phyloP scores from a whole-genome alignment of 2,888 invertebrate species.

The Aricia artaxerxes region DNA sequence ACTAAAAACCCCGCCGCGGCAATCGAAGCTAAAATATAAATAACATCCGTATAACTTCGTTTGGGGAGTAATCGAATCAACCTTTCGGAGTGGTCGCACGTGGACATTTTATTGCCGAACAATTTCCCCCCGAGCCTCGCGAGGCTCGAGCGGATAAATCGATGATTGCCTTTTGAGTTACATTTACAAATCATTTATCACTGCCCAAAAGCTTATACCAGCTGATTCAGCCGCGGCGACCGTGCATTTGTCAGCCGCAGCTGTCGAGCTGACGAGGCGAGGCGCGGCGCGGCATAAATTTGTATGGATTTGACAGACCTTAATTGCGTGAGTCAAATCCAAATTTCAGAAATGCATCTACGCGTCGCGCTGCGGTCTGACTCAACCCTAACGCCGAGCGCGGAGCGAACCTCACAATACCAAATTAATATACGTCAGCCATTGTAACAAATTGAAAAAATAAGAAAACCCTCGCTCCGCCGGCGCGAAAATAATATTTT shows the following conservation, averaged over 20 bases:
- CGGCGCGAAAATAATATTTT: not conserved
- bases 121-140: not conserved
- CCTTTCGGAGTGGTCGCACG: not conserved
- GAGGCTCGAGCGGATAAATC: not conserved
- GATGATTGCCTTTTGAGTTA: not conserved
- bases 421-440: not conserved
- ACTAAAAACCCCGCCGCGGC: not conserved
- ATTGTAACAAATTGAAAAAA: not conserved
- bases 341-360: no score
- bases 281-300: no score
- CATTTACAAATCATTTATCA: not conserved
- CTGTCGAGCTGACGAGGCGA: no score
- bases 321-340: no score
- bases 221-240: not conserved
- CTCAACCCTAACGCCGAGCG: no score
- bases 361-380: no score
- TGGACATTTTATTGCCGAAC: conserved; percentile 1
- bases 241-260: no score
- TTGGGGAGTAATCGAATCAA: not conserved
- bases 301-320: no score
- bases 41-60: conserved; percentile 3
- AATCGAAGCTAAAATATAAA: not conserved
- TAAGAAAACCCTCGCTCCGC: not conserved
- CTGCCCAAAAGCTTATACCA: not conserved
- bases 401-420: not conserved